A percentile compares a stretch with the other conserved stretches of the same genome.
phyloP scores from a whole-genome alignment of 2,113 vertebrate species.

The pig (Sus scrofa) region DNA sequence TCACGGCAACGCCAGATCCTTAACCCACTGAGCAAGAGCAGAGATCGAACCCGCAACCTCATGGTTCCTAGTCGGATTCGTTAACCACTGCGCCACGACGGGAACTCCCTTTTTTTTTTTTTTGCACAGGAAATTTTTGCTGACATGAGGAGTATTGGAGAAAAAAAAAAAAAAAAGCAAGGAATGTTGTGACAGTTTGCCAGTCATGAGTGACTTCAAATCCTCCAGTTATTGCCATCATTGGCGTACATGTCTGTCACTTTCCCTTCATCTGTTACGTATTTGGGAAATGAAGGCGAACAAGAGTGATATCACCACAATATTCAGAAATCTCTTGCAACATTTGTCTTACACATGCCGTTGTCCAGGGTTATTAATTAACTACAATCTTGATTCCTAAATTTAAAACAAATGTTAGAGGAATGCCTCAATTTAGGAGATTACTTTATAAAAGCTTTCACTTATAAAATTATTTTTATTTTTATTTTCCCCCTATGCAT shows the following conservation, averaged over 20 bases:
- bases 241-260: slow-evolving; percentile 66
- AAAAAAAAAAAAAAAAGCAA: slow-evolving; percentile 23
- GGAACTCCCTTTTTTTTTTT: too few species aligned
- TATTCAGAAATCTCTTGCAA: slow-evolving; percentile 49
- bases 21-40: too few species aligned
- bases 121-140: slow-evolving; percentile 69
- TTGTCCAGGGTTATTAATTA: slow-evolving; percentile 62
- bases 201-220: slow-evolving; percentile 69
- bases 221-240: slow-evolving; percentile 45
- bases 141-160: slow-evolving; percentile 37
- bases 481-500: too few species aligned
- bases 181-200: slow-evolving; percentile 69
- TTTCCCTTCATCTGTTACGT: slow-evolving; percentile 68
- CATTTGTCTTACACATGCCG: slow-evolving; percentile 45
- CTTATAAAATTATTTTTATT: slow-evolving; percentile 6
- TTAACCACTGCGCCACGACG: too few species aligned
- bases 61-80: too few species aligned
- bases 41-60: too few species aligned
- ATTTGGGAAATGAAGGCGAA: slow-evolving; percentile 69
- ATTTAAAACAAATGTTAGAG: slow-evolving; percentile 63
- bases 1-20: too few species aligned
- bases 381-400: slow-evolving; percentile 55
- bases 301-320: slow-evolving; percentile 51
- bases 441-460: slow-evolving; percentile 32
- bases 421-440: slow-evolving; percentile 5